These are phyloP conservation scores for Cyclophora punctaria DNA, from an alignment of 2,888 invertebrate species.

Conservation along the genomic window DNA sequence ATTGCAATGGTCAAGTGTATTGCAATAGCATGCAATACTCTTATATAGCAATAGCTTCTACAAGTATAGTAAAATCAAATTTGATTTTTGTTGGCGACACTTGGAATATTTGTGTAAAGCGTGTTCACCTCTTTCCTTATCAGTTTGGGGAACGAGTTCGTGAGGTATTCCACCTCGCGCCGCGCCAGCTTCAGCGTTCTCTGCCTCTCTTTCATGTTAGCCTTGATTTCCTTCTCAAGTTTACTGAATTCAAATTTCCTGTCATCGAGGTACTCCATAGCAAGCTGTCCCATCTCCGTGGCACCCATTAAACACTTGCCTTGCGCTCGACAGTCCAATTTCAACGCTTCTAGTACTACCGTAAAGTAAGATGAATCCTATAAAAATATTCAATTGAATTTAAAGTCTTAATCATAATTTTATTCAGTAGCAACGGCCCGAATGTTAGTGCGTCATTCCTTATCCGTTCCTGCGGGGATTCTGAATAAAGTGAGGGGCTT, in stretches of 20 bases:
- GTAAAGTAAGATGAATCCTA: constrained; percentile 80
- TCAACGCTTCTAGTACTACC: constrained; percentile 74
- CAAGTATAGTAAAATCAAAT: too few relatives aligned
- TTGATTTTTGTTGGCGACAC: too few relatives aligned
- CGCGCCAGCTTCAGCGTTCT: constrained; percentile 70
- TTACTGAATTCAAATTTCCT: constrained; percentile 75
- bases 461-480: too few relatives aligned
- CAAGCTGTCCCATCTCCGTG: constrained; percentile 79
- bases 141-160: constrained; percentile 60
- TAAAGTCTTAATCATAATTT: too few relatives aligned
- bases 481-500: too few relatives aligned
- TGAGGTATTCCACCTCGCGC: constrained; percentile 56
- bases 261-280: constrained; percentile 79
- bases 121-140: constrained; percentile 57
- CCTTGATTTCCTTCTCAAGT: constrained; percentile 75
- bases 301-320: constrained; percentile 77
- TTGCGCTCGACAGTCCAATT: constrained; percentile 75
- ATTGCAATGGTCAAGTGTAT: too few relatives aligned
- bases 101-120: background rate
- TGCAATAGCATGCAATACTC: too few relatives aligned
- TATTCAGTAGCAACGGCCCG: too few relatives aligned
- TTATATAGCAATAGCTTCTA: too few relatives aligned
- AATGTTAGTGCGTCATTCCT: too few relatives aligned
- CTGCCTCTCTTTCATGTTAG: constrained; percentile 77
- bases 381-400: background rate